Evolutionary conservation across 2,888 invertebrate genomes (phyloP), one percentile per base, ranked within the genome.

Genomic region (Philaethria dido): DNA sequence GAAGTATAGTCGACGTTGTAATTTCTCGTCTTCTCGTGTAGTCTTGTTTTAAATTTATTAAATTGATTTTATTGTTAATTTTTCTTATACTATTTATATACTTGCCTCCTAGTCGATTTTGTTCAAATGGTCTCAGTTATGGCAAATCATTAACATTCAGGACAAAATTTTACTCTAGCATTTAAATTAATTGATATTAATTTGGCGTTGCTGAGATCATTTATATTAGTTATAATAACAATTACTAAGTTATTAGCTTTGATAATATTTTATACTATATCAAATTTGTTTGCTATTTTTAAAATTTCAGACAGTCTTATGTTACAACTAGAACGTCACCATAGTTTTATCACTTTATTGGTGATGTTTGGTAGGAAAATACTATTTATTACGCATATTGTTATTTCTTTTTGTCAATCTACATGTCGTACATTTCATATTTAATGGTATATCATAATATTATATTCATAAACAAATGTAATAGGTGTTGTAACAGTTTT

Each of bases 401-500:
- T 57, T 20, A 29, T 50, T 64, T 20, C 13, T 60, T 44, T 48
- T 18, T 50, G n/a, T 64, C 18, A 25, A 5, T 39, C 18, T 60
- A 42, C 18, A 18, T 45, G 25, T 44, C 45, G 45, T 65, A 36
- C 22, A 25, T 57, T 57, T 48, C 47, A 64, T 50, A 47, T 20
- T 29, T 60, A 52, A 52, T 44, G 22, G 65, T 3, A 60, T 65
- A 59, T 16, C 59, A 42, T 60, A 25, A 55, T 20, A 25, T 68
- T 52, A 48, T 57, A 14, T 33, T 33, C 18, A 60, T 47, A 29
- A 60, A 45, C 45, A 22, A n/a, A 42, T 33, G 29, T 69, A 66
- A 67, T 66, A 63, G 33, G 25, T 68, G 54, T 64, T 64, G 64
- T 64, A 64, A 64, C 47, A 52, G 39, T 64, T 64, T 54, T 55